Conservation (phyloP, 1,140 invertebrate species). For the Meloidogyne chitwoodi region DNA sequence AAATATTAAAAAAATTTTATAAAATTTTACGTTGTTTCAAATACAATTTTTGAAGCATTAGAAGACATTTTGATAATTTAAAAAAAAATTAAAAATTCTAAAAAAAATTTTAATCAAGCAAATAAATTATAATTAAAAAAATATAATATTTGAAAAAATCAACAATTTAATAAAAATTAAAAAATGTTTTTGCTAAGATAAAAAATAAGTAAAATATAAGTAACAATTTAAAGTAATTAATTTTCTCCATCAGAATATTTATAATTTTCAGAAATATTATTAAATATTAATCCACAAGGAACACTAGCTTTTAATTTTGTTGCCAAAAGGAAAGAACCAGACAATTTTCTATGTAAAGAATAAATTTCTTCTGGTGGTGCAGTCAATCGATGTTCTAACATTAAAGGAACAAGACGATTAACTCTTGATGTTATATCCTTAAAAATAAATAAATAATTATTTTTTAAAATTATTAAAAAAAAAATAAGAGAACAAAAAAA, state of each 20-base stretch:
- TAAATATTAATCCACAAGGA: constrained; percentile 79
- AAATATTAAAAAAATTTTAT: background rate
- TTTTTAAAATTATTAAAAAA: too few relatives aligned
- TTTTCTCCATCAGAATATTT: constrained; percentile 33
- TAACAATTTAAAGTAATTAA: too few relatives aligned
- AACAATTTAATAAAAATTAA: background rate
- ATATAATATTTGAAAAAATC: background rate
- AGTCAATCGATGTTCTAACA: constrained; percentile 84
- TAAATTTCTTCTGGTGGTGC: constrained; percentile 98
- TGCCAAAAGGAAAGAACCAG: constrained; percentile 90
- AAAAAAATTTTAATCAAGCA: background rate
- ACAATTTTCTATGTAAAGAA: constrained; percentile 92
- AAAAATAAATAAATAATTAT: too few relatives aligned
- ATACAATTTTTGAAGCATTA: constrained; percentile 12
- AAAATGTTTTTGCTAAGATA: background rate
- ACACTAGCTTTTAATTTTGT: constrained; percentile 81
- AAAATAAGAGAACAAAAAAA: too few relatives aligned
- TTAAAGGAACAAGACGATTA: constrained; percentile 82
- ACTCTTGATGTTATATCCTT: constrained; percentile 76
- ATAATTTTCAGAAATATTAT: constrained; percentile 66
- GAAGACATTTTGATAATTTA: constrained; percentile 1
- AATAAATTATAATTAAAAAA: background rate
- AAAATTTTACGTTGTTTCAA: constrained; percentile 19
- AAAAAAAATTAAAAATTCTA: background rate
- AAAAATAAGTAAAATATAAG: background rate